Evolutionary conservation across 2,888 invertebrate species (phyloP), one percentile per base, ranked within the genome.

Genomic region (Scelioninae gen. 2): DNA sequence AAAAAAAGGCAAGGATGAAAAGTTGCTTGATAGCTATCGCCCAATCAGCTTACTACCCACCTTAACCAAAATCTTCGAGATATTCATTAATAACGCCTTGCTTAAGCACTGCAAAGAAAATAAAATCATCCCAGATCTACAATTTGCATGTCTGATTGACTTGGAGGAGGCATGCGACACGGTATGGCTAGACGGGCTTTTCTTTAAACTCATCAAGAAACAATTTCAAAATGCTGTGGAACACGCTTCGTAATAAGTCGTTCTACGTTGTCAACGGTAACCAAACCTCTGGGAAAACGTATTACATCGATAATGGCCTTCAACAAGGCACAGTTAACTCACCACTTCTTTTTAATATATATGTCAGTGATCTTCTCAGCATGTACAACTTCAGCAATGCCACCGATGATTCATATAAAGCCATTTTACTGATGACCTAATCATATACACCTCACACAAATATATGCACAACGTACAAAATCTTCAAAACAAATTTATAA

Each of bases 21-120:
- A 41, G 0, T 9, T 63, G 5, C 75, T 76, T 1, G 2, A 13
- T 7, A 48, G 10, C 9, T 48, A 48, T 3, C 0, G 2, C n/a
- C 78, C 79, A 1, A 80, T 80, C 0, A 78, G 78, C 11, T 43
- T 79, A 0, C 52, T 79, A 2, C 77, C 77, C 0, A 77, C 77
- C n/a, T 64, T 80, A 0, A 76, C 77, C 10, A 79, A 80, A 74
- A 15, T 48, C 4, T 48, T 16, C 16, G 48, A 48, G 10, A 15
- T 48, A 35, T 1, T 35, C 11, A 4, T 45, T 1, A 45, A 45
- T 18, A n/a, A 19, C 2, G 1, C 2, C 1, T 4, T 43, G n/a
- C 11, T 5, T 3, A 10, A 18, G 0, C 4, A n/a, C 5, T 19
- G 19, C n/a, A 43, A 1, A 0, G n/a, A 43, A 1, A n/a, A 15